These are phyloP conservation scores for Sarcophaga bullata DNA, from an alignment of 1,140 invertebrate species.

Conservation along the genomic window DNA sequence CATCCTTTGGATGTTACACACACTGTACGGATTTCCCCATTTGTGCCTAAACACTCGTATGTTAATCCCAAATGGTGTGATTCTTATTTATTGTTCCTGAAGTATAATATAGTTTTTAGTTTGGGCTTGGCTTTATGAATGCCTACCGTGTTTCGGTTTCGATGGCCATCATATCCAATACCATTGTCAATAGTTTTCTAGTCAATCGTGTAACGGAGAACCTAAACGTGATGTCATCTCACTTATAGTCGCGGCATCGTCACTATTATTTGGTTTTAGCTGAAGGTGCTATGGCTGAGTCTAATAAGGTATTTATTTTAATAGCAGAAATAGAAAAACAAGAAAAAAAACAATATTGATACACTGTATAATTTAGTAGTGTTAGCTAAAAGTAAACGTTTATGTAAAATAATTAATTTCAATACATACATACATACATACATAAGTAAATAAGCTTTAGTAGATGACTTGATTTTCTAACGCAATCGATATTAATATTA, in stretches of 20 bases:
- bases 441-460: no score
- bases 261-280: constrained; percentile 65
- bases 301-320: constrained; percentile 54
- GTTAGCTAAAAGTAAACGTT: no score
- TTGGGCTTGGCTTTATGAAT: constrained; percentile 91
- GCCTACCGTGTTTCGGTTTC: constrained; percentile 91
- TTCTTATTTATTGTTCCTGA: constrained; percentile 71
- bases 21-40: constrained; percentile 79
- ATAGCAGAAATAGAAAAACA: background rate
- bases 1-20: constrained; percentile 78
- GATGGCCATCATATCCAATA: constrained; percentile 90
- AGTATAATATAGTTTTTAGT: constrained; percentile 89
- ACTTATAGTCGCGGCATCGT: constrained; percentile 68
- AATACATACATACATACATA: no score
- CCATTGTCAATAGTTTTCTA: constrained; percentile 70
- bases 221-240: constrained; percentile 67
- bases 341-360: no score
- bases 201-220: constrained; percentile 65
- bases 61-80: constrained; percentile 78
- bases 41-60: constrained; percentile 78
- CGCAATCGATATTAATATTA: no score
- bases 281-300: constrained; percentile 60
- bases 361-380: no score
- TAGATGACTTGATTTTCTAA: no score
- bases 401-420: no score